Evolutionary conservation across 2,113 vertebrate species (phyloP).

Genomic region (Cyphomyrus plagiostoma): DNA sequence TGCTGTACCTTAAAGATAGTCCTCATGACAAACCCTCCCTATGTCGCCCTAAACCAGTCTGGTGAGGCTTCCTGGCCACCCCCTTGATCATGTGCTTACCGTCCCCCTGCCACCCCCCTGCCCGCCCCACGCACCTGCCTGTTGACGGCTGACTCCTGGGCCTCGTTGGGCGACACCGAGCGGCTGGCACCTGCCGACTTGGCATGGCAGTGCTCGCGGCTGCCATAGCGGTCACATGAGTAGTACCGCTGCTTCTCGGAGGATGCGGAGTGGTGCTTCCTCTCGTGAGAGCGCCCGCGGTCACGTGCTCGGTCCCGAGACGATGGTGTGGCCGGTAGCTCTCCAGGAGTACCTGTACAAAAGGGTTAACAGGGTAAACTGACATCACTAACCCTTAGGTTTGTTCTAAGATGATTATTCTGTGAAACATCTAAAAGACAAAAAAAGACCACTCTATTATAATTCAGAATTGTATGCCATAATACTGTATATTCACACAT

Average conservation of each 20-base stretch:
- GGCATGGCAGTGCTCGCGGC: slow-evolving; percentile 74
- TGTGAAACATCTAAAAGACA: not conserved
- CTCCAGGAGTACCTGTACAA: slow-evolving; percentile 34
- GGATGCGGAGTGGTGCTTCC: slow-evolving; percentile 81
- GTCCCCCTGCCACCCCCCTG: not conserved
- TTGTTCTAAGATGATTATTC: not conserved
- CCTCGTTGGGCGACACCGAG: slow-evolving; percentile 72
- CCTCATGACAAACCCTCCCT: not conserved
- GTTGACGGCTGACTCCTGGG: slow-evolving; percentile 63
- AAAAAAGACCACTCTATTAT: not conserved
- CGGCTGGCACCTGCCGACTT: slow-evolving; percentile 75
- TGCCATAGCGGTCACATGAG: slow-evolving; percentile 87
- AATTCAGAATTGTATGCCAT: not conserved
- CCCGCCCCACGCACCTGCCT: slow-evolving; percentile 73
- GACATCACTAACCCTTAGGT: not conserved
- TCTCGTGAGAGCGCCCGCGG: slow-evolving; percentile 84
- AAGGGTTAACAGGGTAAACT: not conserved
- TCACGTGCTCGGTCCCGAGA: slow-evolving; percentile 66
- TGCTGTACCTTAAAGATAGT: not conserved
- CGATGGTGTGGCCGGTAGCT: slow-evolving; percentile 46
- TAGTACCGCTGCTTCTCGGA: slow-evolving; percentile 90
- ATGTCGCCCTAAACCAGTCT: not conserved
- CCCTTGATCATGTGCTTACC: not conserved
- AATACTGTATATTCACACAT: not conserved
- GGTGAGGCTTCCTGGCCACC: not conserved